These are phyloP conservation scores for Grus americana DNA, from an alignment of 2,113 vertebrate genomes.

Conservation along the genomic window DNA sequence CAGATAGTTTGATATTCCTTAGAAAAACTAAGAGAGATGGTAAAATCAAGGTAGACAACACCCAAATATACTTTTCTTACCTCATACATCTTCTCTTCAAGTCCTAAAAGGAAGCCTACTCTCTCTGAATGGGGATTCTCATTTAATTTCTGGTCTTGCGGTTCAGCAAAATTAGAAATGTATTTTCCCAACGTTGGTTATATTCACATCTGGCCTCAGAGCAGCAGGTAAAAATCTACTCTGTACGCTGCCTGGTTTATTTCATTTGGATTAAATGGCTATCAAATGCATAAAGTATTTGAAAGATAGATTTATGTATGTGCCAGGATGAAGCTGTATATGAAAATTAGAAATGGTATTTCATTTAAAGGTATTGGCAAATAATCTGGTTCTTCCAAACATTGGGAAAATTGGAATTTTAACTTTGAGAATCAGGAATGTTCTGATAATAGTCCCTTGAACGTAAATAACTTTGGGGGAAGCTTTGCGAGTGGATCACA, in stretches of 20 bases:
- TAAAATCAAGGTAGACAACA: not conserved
- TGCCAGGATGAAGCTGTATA: not conserved
- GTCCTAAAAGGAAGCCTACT: not conserved
- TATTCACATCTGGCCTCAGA: not conserved
- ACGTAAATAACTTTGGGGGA: not conserved
- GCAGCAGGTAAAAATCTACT: not conserved
- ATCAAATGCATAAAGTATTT: not conserved
- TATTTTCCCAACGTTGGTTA: not conserved
- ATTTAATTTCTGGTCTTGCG: slow-evolving; percentile 3
- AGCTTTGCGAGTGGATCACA: not conserved
- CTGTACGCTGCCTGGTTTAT: not conserved
- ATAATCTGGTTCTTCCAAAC: not conserved
- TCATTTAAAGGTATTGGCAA: not conserved
- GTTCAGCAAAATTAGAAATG: slow-evolving; percentile 13
- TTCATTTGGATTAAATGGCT: not conserved
- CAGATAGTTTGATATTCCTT: not conserved
- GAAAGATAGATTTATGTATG: not conserved
- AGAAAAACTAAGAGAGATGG: not conserved
- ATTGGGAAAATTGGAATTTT: not conserved
- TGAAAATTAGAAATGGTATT: not conserved
- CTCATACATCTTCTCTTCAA: not conserved
- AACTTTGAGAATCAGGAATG: not conserved
- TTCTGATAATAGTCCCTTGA: not conserved
- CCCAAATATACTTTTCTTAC: not conserved
- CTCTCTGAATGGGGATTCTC: not conserved